Evolutionary conservation across 2,888 invertebrate species (phyloP).

Genomic region (Trichacis sp.): DNA sequence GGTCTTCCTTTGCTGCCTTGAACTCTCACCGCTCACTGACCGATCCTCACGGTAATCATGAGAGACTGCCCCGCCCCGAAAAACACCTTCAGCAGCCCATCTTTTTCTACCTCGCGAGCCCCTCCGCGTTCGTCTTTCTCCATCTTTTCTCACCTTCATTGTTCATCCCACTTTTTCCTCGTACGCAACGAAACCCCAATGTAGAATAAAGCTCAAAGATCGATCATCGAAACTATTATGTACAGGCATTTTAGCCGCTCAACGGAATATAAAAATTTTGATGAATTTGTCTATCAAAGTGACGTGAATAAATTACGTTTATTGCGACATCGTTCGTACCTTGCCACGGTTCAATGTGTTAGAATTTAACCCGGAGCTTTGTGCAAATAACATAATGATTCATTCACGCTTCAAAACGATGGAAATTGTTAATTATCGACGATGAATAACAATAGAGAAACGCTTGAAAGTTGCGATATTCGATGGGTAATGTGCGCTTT

Average conservation of each 20-base stretch:
- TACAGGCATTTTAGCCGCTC: background rate
- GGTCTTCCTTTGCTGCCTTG: conserved; percentile 68
- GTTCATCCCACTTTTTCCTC: conserved; percentile 28
- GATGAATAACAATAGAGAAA: conserved; percentile 3
- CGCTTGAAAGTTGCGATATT: background rate
- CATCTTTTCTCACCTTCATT: conserved; percentile 33
- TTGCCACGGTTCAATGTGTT: background rate
- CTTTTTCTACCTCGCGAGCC: conserved; percentile 39
- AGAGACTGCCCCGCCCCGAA: conserved; percentile 68
- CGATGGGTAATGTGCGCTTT: background rate
- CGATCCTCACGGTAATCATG: conserved; percentile 68
- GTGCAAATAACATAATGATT: background rate
- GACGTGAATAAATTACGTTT: conserved; percentile 4
- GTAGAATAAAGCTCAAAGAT: conserved; percentile 3
- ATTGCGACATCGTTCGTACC: background rate
- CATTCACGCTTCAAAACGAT: background rate
- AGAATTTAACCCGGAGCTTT: background rate
- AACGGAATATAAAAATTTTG: background rate
- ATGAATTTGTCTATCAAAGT: background rate
- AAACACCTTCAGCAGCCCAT: conserved; percentile 61
- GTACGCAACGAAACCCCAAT: conserved; percentile 16
- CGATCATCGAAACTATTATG: conserved; percentile 7
- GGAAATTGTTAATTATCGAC: background rate
- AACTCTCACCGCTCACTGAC: conserved; percentile 69
- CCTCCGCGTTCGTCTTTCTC: conserved; percentile 28